Percentiles rank a stretch among this genome's conserved stretches.
These are phyloP conservation scores for Drosophila sechellia DNA, from an alignment of 1,140 invertebrate genomes.

Conservation along the genomic window DNA sequence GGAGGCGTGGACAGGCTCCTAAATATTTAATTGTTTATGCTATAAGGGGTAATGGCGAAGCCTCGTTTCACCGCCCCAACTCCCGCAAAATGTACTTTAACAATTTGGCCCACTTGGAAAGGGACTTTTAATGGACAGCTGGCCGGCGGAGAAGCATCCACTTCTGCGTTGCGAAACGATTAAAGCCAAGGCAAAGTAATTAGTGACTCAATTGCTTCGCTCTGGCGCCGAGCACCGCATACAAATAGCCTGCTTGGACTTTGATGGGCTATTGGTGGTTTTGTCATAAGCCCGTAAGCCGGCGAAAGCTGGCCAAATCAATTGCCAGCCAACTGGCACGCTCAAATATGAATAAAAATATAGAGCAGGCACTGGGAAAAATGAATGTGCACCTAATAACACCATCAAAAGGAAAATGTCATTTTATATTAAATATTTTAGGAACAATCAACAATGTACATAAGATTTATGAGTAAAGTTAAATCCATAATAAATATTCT, in stretches of 20 bases:
- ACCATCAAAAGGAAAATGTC: too few relatives aligned
- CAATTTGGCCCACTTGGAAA: slow-evolving; percentile 48
- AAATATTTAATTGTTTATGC: slow-evolving; percentile 81
- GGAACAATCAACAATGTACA: too few relatives aligned
- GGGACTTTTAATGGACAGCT: slow-evolving; percentile 73
- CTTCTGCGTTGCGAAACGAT: slow-evolving; percentile 44
- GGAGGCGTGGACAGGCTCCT: slow-evolving; percentile 56
- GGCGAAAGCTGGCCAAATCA: slow-evolving; percentile 43
- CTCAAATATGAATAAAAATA: slow-evolving; percentile 47
- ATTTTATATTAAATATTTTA: too few relatives aligned
- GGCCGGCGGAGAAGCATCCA: slow-evolving; percentile 6
- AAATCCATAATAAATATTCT: too few relatives aligned
- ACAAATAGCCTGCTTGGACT: slow-evolving; percentile 59
- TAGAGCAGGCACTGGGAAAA: slow-evolving; percentile 11
- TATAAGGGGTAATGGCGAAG: slow-evolving; percentile 38
- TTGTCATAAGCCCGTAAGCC: slow-evolving; percentile 45
- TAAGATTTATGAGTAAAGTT: too few relatives aligned
- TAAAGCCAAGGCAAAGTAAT: slow-evolving; percentile 74
- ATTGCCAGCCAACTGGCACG: slow-evolving; percentile 38
- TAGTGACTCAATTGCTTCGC: slow-evolving; percentile 78
- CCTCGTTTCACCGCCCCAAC: neutral
- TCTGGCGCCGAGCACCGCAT: slow-evolving; percentile 60
- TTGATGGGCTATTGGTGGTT: slow-evolving; percentile 55
- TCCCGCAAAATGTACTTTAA: slow-evolving; percentile 42
- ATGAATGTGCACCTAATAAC: neutral